A percentile compares a stretch with the other conserved stretches of the same genome.
Evolutionary conservation across 23 tunicate genomes (phyloP).

Genomic region (Styela plicata): DNA sequence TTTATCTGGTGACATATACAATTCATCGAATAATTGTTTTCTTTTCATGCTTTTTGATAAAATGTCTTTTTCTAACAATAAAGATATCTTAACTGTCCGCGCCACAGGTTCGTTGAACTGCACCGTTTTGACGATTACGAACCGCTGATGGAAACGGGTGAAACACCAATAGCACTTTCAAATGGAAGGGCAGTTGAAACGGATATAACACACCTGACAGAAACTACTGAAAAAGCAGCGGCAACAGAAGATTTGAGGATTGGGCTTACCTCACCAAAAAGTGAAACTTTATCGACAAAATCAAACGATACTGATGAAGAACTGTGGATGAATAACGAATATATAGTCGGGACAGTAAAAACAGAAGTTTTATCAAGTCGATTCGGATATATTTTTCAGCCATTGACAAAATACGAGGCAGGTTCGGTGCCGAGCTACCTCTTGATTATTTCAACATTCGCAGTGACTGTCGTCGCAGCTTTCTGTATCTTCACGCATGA

Average conservation of each 20-base stretch:
- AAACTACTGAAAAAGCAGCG: not conserved
- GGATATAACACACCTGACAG: not conserved
- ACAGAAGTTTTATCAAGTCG: slow-evolving; percentile 32
- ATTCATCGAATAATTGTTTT: too few relatives aligned
- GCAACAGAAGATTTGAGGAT: not conserved
- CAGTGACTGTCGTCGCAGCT: slow-evolving; percentile 29
- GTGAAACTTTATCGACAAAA: slow-evolving; percentile 16
- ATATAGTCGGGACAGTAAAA: slow-evolving; percentile 52
- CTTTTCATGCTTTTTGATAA: too few relatives aligned
- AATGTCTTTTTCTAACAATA: too few relatives aligned
- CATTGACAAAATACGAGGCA: slow-evolving; percentile 38
- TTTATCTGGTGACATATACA: too few relatives aligned
- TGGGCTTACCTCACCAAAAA: not conserved
- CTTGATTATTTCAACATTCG: slow-evolving; percentile 39
- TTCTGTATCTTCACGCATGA: slow-evolving; percentile 37
- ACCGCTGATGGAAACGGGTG: not conserved
- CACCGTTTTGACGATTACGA: not conserved
- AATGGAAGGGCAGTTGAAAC: not conserved
- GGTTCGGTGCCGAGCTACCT: slow-evolving; percentile 53
- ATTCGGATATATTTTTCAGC: slow-evolving; percentile 52
- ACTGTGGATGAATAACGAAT: not conserved
- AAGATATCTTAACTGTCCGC: not conserved
- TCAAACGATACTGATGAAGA: slow-evolving; percentile 1
- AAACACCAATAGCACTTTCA: not conserved
- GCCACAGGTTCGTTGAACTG: not conserved